Conservation (phyloP, 1,140 invertebrate genomes). For the Zaprionus africanus region DNA sequence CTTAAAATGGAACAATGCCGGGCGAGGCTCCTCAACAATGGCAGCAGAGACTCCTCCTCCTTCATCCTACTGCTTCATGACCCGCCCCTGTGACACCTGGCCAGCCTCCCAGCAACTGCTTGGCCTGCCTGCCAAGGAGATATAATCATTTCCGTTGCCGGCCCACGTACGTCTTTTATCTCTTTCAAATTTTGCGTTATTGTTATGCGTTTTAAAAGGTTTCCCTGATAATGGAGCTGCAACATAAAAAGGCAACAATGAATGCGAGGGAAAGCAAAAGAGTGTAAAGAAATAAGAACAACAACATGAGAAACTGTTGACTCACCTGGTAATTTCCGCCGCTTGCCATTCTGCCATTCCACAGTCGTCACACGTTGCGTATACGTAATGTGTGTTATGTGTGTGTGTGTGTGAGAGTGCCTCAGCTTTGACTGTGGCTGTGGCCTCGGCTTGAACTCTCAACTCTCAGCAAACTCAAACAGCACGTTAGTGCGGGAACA, state of each 20-base stretch:
- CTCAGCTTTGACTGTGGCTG: background rate
- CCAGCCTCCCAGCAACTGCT: conserved; percentile 8
- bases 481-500: conserved; percentile 19
- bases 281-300: conserved; percentile 34
- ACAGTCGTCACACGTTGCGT: conserved; percentile 51
- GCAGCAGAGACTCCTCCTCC: conserved; percentile 24
- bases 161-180: conserved; percentile 80
- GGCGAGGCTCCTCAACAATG: conserved; percentile 52
- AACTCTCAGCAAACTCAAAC: conserved; percentile 6
- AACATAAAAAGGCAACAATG: conserved; percentile 27
- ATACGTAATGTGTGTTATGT: conserved; percentile 46
- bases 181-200: conserved; percentile 81
- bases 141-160: conserved; percentile 82
- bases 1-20: conserved; percentile 69
- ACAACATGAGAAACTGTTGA: conserved; percentile 61
- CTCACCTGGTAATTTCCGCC: conserved; percentile 79
- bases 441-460: conserved; percentile 16
- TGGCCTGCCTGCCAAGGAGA: conserved; percentile 49
- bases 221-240: conserved; percentile 64
- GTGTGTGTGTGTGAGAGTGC: conserved; percentile 8
- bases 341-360: conserved; percentile 43
- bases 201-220: conserved; percentile 81
- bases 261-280: conserved; percentile 17
- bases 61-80: background rate
- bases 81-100: background rate